These are phyloP conservation scores for Hylyphantes graminicola DNA, from an alignment of 1,140 invertebrate genomes.

Conservation along the genomic window DNA sequence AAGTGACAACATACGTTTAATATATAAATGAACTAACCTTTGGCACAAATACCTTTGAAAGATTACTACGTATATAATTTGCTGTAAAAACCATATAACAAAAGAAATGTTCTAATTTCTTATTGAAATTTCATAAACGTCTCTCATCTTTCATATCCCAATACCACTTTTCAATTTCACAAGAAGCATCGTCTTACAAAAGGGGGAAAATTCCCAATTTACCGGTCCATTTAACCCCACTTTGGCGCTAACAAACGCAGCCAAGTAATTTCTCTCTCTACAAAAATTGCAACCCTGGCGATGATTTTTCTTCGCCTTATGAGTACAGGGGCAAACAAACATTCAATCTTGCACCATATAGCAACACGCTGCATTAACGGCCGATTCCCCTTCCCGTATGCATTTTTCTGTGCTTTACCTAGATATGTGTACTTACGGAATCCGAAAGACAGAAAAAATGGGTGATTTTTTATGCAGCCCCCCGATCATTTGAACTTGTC, in stretches of 20 bases:
- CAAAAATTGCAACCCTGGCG: slow-evolving; percentile 48
- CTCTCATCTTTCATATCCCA: no score
- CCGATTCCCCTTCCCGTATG: not conserved
- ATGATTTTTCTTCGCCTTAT: slow-evolving; percentile 57
- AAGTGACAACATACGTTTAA: no score
- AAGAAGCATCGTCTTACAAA: not conserved
- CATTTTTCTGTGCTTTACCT: slow-evolving; percentile 34
- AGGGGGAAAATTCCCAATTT: not conserved
- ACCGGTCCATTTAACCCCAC: slow-evolving; percentile 5
- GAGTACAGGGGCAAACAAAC: slow-evolving; percentile 54
- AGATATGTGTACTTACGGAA: not conserved
- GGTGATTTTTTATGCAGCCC: no score
- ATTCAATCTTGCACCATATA: slow-evolving; percentile 44
- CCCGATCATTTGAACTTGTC: slow-evolving; percentile 37
- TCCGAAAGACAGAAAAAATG: not conserved
- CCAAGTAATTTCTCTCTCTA: slow-evolving; percentile 40
- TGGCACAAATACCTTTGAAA: no score
- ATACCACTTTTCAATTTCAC: not conserved
- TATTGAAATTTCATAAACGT: no score
- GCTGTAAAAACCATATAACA: no score
- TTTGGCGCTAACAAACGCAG: slow-evolving; percentile 35
- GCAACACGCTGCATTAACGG: slow-evolving; percentile 55
- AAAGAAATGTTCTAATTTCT: no score
- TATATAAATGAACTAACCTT: no score
- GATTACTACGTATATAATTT: no score